A percentile compares a stretch with the other conserved stretches of the same genome.
These are phyloP conservation scores for Rhopalosiphum nymphaeae DNA, from an alignment of 2,888 invertebrate genomes.

Conservation along the genomic window DNA sequence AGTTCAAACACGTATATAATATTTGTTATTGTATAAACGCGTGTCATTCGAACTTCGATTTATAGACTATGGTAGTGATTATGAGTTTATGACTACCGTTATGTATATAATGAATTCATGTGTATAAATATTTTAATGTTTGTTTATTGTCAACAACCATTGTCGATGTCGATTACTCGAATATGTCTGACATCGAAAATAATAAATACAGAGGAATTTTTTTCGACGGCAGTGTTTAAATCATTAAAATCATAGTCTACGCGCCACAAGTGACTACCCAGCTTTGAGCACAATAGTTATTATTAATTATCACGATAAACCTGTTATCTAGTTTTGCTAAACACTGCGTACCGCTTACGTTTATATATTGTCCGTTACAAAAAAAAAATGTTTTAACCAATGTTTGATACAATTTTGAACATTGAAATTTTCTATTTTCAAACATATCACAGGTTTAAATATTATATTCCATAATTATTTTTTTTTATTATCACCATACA, in stretches of 20 bases:
- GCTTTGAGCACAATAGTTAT: background rate
- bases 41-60: background rate
- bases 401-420: background rate
- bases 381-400: background rate
- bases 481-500: background rate
- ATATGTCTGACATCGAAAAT: background rate
- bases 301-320: background rate
- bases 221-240: background rate
- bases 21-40: background rate
- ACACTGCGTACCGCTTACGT: background rate
- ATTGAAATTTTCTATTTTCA: background rate
- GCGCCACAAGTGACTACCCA: background rate
- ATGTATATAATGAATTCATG: background rate
- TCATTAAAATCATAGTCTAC: background rate
- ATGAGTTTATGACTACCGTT: background rate
- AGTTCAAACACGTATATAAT: background rate
- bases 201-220: background rate
- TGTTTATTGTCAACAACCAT: background rate
- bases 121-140: background rate
- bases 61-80: background rate
- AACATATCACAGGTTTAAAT: background rate
- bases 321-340: background rate
- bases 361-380: background rate
- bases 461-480: background rate
- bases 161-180: background rate